Base-by-base conservation (phyloP, 2,888 invertebrate genomes). In the Sphaerophoria taeniata region DNA sequence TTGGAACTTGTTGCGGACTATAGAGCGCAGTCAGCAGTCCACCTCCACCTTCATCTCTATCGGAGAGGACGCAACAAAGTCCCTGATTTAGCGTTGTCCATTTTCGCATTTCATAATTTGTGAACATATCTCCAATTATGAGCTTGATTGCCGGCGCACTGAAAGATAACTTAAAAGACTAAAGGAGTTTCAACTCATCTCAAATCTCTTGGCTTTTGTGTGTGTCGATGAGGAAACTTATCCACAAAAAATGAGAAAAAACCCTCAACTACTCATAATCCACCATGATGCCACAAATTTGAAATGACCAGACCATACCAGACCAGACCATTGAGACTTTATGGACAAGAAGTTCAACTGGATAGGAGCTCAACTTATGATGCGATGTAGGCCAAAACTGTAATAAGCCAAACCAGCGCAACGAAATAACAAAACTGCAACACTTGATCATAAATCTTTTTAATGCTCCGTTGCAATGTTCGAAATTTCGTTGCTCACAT, bases 111-210 rank as follows among this genome's bases (percentile, higher is more conserved):
- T 76, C 85, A 81, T 85, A 85, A 85, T 81, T 24, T 85, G 76
- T 77, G 85, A 85, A 81, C 85, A 85, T 77, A 85, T 85, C 85
- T 81, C 70, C 81, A 85, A 85, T 85, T 81, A 85, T 81, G 73
- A 76, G 63, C 69, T 72, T 85, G 85, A 85, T 81, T 85, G 72
- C 81, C 81, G 81, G 63, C 24, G 24, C 73, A 70, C 51, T 24
- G 45, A 9, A 39, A 73, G 61, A 69, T 77, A 72, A 24, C 53
- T 65, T 71, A 67, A 71, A 61, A 76, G 39, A 67, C 58, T 69
- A 24, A 24, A 51, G 36, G 34, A 60, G 53, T 58, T 55, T 49
- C 43, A 3, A 49, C 24, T 11, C 12, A 51, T 1, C 14, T 36
- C 2, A 43, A 2, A 43, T 6, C 9, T 51, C 51, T 65, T 34